Base-by-base conservation (phyloP, 2,888 invertebrate species). In the Eupsilia transversa region DNA sequence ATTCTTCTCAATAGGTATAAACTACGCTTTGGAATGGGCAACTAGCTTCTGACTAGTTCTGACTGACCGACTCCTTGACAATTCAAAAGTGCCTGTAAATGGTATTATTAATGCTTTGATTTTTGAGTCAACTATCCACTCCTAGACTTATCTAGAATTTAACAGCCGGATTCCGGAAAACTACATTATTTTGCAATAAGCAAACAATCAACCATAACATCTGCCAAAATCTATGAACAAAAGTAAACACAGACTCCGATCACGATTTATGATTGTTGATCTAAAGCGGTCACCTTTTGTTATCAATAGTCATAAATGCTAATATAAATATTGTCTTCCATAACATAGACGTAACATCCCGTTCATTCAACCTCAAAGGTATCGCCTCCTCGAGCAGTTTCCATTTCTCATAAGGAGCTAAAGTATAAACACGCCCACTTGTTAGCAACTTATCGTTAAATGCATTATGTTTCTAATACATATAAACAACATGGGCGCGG, bases 391-490 rank as follows among this genome's bases (percentile, higher is more conserved):
- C 52, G n/a, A 79, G 33, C 78, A 71, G 49, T 79, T 77, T 79
- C 60, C 66, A 63, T 67, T 67, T 75, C 63, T 46, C 57, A 64
- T 70, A 70, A 67, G 66, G 60, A 72, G 43, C 49, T 57, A 27
- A 54, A 30, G 60, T 65, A 57, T 43, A 64, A 66, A 76, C 54
- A 82, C 85, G 43, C 82, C 85, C 78, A 82, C 85, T 63, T 59
- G 61, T 82, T 82, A 82, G 83, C 72, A 70, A 60, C 33, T 72
- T 59, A 57, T 77, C 59, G 85, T 82, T 85, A 82, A 70, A 82
- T 69, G 66, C 30, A 77, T 77, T 67, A 83, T 69, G 68, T 63
- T 82, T 68, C 64, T 59, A 57, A 56, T 75, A 65, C 30, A 63
- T 49, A 30, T 33, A 56, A 54, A 63, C 84, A 72, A 85, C 49